These are phyloP conservation scores for Dasypolia templi DNA, from an alignment of 2,888 invertebrate species.

Conservation along the genomic window DNA sequence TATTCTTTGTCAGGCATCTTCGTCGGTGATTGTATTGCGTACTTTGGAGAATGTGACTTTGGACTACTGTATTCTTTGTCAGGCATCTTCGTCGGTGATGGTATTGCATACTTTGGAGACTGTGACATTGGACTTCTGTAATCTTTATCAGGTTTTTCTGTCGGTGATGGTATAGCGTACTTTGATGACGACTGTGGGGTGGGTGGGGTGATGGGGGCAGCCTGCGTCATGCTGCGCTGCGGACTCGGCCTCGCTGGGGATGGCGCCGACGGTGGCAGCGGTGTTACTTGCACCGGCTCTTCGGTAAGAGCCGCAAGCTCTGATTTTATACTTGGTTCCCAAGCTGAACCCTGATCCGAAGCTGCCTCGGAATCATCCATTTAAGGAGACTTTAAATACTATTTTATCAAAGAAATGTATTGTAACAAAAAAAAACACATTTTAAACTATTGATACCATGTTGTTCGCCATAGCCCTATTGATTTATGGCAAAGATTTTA, in stretches of 20 bases:
- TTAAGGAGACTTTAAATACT: slow-evolving; percentile 40
- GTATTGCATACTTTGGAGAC: slow-evolving; percentile 20
- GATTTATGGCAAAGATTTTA: slow-evolving; percentile 70
- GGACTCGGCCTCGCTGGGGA: slow-evolving; percentile 28
- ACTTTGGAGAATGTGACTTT: slow-evolving; percentile 30
- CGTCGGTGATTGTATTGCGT: not conserved
- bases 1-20: slow-evolving; percentile 27
- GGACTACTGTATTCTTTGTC: slow-evolving; percentile 41
- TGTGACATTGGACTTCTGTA: slow-evolving; percentile 33
- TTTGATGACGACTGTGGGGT: slow-evolving; percentile 21
- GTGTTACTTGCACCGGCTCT: slow-evolving; percentile 6
- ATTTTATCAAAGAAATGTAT: slow-evolving; percentile 44
- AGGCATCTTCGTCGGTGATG: slow-evolving; percentile 1
- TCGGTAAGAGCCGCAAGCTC: slow-evolving; percentile 15
- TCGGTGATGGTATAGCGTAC: slow-evolving; percentile 12
- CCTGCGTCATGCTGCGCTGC: slow-evolving; percentile 18
- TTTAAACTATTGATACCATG: slow-evolving; percentile 57
- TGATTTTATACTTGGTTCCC: slow-evolving; percentile 53
- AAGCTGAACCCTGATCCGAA: slow-evolving; percentile 45
- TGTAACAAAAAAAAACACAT: slow-evolving; percentile 71
- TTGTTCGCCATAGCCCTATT: slow-evolving; percentile 74
- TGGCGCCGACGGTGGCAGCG: not conserved
- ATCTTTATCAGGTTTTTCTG: slow-evolving; percentile 7
- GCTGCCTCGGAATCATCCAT: slow-evolving; percentile 60
- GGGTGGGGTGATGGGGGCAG: slow-evolving; percentile 15